Evolutionary conservation across 2,113 vertebrate genomes (phyloP).

Genomic region (Poecile atricapillus): DNA sequence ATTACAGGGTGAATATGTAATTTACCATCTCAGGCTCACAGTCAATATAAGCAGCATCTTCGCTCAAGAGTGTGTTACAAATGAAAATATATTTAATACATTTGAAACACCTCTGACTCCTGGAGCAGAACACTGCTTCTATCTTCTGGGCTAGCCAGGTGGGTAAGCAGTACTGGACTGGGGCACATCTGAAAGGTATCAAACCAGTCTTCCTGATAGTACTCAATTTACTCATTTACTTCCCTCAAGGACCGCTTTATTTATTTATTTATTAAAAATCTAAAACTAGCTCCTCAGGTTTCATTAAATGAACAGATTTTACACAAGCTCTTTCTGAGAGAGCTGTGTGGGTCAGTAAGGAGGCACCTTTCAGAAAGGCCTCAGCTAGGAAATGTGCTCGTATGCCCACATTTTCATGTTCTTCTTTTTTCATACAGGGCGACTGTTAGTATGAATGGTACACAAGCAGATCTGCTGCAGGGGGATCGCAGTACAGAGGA

Average conservation of each 20-base stretch:
- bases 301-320: not conserved
- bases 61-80: not conserved
- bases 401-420: not conserved
- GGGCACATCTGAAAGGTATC: not conserved
- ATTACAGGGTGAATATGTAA: not conserved
- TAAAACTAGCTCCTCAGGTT: not conserved
- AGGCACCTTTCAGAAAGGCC: not conserved
- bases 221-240: not conserved
- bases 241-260: not conserved
- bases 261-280: not conserved
- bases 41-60: not conserved
- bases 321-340: not conserved
- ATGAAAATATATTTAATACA: not conserved
- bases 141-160: not conserved
- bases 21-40: not conserved
- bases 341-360: not conserved
- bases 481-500: not conserved
- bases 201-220: not conserved
- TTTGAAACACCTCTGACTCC: not conserved
- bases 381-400: not conserved
- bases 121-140: not conserved
- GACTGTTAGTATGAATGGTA: rapidly evolving
- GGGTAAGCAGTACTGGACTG: not conserved
- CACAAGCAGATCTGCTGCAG: not conserved
- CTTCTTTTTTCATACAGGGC: not conserved